Percentiles rank a stretch among this genome's conserved stretches.
These are phyloP conservation scores for Bungarus multicinctus DNA, from an alignment of 2,113 vertebrate genomes.

Conservation along the genomic window DNA sequence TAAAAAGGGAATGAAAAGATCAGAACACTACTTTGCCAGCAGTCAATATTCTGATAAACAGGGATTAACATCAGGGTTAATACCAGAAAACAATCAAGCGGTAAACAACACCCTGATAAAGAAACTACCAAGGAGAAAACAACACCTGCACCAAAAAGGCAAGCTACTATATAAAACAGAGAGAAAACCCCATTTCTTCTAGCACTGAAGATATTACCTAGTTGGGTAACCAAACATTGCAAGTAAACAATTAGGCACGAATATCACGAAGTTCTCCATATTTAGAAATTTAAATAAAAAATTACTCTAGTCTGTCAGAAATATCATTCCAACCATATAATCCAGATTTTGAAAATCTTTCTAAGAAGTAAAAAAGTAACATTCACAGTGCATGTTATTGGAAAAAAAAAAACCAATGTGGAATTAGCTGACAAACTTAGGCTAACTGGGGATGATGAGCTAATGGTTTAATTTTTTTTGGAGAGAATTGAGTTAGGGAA, in stretches of 20 bases:
- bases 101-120: background rate
- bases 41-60: background rate
- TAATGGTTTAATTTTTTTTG: background rate
- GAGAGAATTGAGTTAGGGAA: background rate
- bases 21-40: background rate
- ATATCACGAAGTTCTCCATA: no score
- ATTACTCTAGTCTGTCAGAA: background rate
- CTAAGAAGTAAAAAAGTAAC: background rate
- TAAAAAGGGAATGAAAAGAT: background rate
- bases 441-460: background rate
- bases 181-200: background rate
- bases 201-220: background rate
- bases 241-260: background rate
- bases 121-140: background rate
- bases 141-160: background rate
- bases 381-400: background rate
- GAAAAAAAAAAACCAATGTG: background rate
- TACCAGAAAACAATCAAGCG: background rate
- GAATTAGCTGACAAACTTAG: background rate
- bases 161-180: background rate
- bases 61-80: background rate
- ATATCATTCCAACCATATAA: background rate
- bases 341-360: background rate
- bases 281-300: background rate
- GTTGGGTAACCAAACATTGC: background rate